Base-by-base conservation (phyloP, 2,797 vertebrate species). In the Stomatorhinus walkeri region DNA sequence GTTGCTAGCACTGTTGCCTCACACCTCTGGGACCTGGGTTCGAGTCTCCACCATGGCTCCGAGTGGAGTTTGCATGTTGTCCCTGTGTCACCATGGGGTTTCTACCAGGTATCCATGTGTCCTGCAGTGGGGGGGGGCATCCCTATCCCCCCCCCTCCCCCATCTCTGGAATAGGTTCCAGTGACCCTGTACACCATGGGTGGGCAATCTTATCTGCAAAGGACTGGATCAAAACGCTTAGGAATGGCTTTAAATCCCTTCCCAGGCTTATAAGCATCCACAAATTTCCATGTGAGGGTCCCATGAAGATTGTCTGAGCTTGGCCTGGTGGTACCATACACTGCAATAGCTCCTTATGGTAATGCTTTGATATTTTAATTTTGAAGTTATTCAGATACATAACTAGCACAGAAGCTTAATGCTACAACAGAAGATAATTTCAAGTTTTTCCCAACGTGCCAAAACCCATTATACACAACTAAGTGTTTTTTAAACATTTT, bases 401-500 rank as follows among this genome's bases (percentile, higher is more conserved):
- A 32, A 72, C 5, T 72, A 36, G 12, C 12, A 72, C 61, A 14
- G 61, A 32, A 32, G 10, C 24, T 14, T 68, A 32, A 68, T 14
- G 22, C n/a, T 9, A 61, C 59, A 28, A 12, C 24, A 28, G 24
- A 32, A 32, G 28, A 64, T 3, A 79, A 43, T n/a, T 8, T 43
- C 68, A 72, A 36, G 14, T 79, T 79, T 19, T 76, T 3, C 56
- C 6, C 64, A 79, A n/a, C 16, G 0, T 43, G 72, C 32, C 68
- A 79, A 79, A 79, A 79, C 32, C 3, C 28, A 32, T 32, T 14
- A 68, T 2, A 28, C 61, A 64, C 24, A 64, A 32, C 64, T 8
- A 68, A 76, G 14, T 43, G 32, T 43, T 88, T 88, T 88, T 14
- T 64, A 85, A 85, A 83, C 22, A 85, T 95, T 94, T 93, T 98